These are phyloP conservation scores for Peromyscus maniculatus DNA, from an alignment of 2,113 vertebrate species.

Conservation along the genomic window DNA sequence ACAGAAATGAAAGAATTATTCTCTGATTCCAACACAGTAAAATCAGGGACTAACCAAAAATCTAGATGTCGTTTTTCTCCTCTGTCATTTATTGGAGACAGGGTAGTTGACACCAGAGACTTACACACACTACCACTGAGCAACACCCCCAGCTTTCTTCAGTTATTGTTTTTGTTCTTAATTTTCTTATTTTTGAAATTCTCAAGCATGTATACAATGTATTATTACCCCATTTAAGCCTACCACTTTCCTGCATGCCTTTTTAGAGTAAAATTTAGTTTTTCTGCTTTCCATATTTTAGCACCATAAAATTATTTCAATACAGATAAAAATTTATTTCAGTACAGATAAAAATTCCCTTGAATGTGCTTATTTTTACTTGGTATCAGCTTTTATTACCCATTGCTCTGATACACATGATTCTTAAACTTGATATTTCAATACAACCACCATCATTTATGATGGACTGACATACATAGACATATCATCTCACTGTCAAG, in stretches of 20 bases:
- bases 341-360: neutral
- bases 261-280: neutral
- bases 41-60: slow-evolving; percentile 16
- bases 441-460: neutral
- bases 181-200: neutral
- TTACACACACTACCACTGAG: neutral
- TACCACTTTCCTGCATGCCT: neutral
- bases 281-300: neutral
- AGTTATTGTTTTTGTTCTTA: neutral
- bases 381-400: neutral
- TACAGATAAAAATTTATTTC: neutral
- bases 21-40: neutral
- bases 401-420: neutral
- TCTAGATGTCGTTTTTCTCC: neutral
- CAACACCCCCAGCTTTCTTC: neutral
- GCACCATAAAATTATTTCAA: neutral
- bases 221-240: neutral
- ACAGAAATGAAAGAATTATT: neutral
- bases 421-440: neutral
- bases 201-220: too few relatives aligned
- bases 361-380: neutral
- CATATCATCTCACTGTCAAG: neutral
- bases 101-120: neutral
- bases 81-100: neutral
- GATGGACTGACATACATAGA: neutral